phyloP scores from a whole-genome alignment of 2,888 invertebrate species.

The Aricia artaxerxes region DNA sequence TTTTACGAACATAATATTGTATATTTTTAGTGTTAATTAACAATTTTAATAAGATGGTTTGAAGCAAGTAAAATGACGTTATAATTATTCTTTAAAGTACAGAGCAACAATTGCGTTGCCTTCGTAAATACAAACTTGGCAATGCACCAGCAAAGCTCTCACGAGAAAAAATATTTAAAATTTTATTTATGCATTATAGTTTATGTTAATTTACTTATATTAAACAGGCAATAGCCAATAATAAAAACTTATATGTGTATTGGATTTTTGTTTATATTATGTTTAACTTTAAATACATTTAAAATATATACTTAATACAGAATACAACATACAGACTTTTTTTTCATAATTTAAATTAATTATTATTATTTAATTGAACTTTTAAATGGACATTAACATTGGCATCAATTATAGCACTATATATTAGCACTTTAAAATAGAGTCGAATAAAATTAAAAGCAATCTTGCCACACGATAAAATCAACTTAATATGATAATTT shows the following conservation, averaged over 20 bases:
- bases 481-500: background rate
- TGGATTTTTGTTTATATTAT: background rate
- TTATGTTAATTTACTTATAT: slow-evolving; percentile 18
- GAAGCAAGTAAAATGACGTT: background rate
- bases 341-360: background rate
- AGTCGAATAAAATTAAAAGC: too few relatives aligned
- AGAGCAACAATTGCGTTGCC: background rate
- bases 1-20: too few relatives aligned
- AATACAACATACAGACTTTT: background rate
- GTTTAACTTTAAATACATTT: background rate
- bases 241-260: background rate
- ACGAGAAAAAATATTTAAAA: slow-evolving; percentile 9
- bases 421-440: too few relatives aligned
- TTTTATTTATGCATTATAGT: background rate
- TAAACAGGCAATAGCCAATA: background rate
- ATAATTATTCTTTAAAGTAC: background rate
- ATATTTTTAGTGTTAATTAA: too few relatives aligned
- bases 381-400: too few relatives aligned
- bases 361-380: background rate
- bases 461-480: background rate
- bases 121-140: slow-evolving; percentile 7
- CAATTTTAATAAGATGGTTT: background rate
- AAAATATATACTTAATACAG: background rate
- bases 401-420: too few relatives aligned
- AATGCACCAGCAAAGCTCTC: slow-evolving; percentile 24